Evolutionary conservation across 2,888 invertebrate species (phyloP).

Genomic region (Scaptomyza parva): DNA sequence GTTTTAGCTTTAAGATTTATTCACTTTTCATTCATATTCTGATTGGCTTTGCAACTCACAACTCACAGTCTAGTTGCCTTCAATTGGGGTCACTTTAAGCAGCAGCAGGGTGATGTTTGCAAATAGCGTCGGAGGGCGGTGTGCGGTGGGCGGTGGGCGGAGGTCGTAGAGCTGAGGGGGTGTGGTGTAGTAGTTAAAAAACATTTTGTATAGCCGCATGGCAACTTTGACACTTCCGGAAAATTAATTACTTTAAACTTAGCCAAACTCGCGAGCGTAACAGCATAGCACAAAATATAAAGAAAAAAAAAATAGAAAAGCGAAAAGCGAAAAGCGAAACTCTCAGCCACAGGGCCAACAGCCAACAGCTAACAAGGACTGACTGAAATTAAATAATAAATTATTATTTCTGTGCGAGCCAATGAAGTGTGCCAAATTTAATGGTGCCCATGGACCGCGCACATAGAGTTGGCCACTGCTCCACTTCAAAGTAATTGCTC

Average conservation of each 20-base stretch:
- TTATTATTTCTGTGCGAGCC: slow-evolving; percentile 73
- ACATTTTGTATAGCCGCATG: slow-evolving; percentile 49
- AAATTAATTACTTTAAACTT: slow-evolving; percentile 78
- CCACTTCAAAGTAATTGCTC: slow-evolving; percentile 77
- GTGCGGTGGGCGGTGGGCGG: too few relatives aligned
- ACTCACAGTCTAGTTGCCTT: slow-evolving; percentile 4
- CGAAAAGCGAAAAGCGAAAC: too few relatives aligned
- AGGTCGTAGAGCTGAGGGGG: too few relatives aligned
- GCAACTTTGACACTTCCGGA: slow-evolving; percentile 75
- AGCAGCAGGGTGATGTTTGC: background rate
- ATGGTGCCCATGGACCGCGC: slow-evolving; percentile 59
- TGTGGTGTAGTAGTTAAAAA: background rate
- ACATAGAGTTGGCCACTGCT: slow-evolving; percentile 73
- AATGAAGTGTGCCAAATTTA: slow-evolving; percentile 80
- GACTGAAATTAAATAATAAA: slow-evolving; percentile 75
- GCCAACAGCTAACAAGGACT: slow-evolving; percentile 15
- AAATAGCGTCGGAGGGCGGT: too few relatives aligned
- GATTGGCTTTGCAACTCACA: slow-evolving; percentile 12
- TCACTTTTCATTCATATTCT: slow-evolving; percentile 18
- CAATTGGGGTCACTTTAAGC: slow-evolving; percentile 26
- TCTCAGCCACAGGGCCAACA: slow-evolving; percentile 8
- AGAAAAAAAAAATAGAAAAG: background rate
- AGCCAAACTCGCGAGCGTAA: slow-evolving; percentile 18
- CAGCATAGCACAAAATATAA: background rate
- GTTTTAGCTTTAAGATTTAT: slow-evolving; percentile 21